These are phyloP conservation scores for Napeogenes inachia DNA, from an alignment of 2,888 invertebrate species.

Conservation along the genomic window DNA sequence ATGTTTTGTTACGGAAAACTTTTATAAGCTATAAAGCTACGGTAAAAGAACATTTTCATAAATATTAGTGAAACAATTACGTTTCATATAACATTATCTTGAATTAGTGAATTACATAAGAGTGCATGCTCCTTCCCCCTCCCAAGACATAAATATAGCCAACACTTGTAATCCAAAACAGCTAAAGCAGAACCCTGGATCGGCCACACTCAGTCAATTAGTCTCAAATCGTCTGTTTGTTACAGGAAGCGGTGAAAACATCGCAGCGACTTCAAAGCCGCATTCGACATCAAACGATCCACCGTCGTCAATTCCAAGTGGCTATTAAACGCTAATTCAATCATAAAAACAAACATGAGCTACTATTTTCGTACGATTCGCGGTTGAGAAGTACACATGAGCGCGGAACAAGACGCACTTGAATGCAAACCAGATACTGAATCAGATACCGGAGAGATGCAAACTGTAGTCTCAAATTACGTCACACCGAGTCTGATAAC, in stretches of 20 bases:
- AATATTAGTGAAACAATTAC: too few relatives aligned
- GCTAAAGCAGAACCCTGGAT: constrained; percentile 26
- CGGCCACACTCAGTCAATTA: constrained; percentile 51
- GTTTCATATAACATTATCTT: too few relatives aligned
- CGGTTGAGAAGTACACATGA: constrained; percentile 60
- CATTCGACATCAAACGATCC: constrained; percentile 55
- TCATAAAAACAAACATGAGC: constrained; percentile 73
- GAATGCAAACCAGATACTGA: constrained; percentile 32
- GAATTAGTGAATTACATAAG: not conserved
- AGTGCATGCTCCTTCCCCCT: not conserved
- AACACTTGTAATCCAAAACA: constrained; percentile 24
- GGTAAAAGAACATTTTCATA: too few relatives aligned
- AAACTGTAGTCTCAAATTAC: constrained; percentile 60
- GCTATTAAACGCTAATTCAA: constrained; percentile 66
- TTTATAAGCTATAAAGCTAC: not conserved
- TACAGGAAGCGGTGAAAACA: constrained; percentile 61
- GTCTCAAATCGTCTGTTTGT: constrained; percentile 56
- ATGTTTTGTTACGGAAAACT: not conserved
- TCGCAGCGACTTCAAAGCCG: constrained; percentile 55
- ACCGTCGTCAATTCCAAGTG: constrained; percentile 48
- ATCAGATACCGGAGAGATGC: constrained; percentile 56
- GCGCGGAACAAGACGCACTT: constrained; percentile 43
- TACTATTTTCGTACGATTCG: constrained; percentile 56
- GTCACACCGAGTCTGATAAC: constrained; percentile 50
- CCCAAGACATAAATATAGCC: constrained; percentile 1